Evolutionary conservation across 2,888 invertebrate species (phyloP), one percentile per base, ranked within the genome.

Genomic region (Gisinianus flammeolus): DNA sequence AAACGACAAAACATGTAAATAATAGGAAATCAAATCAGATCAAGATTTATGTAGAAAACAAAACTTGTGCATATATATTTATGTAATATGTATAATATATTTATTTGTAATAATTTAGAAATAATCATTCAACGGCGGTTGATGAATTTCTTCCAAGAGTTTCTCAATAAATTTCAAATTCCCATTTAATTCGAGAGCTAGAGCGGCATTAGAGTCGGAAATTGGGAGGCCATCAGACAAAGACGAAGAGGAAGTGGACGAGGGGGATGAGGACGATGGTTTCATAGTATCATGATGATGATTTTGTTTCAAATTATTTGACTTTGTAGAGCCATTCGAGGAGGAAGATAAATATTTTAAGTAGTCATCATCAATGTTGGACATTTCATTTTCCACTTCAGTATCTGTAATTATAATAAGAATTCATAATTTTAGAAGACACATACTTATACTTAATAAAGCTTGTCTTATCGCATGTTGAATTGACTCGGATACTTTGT

Each of bases 161-260:
- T 80, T 82, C 68, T 82, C 82, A 79, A 82, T 82, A 54, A 81
- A 78, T 75, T 79, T 80, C n/a, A 82, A 62, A 56, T 81, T 81
- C 22, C 71, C 74, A 74, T 77, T 77, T 12, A 78, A 56, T 64
- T 77, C 79, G 28, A 76, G 30, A 19, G 77, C 52, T n/a, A n/a
- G n/a, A n/a, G n/a, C n/a, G 26, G 68, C 62, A n/a, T 70, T 66
- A 30, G 73, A 64, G 24, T 76, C 78, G 1, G 73, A 80, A 28
- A 76, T 52, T 0, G 77, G 54, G 24, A 79, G 31, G 10, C 19
- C 62, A 12, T 67, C 35, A 19, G 44, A 54, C 0, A 30, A 22
- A 19, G 62, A 35, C 3, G 77, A 44, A 6, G 69, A 31, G 19
- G 44, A 31, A 3, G 52, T 4, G 1, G 56, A 22, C 4, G 56